A percentile compares a stretch with the other conserved stretches of the same genome.
phyloP scores from a whole-genome alignment of 2,113 vertebrate genomes.

The Corythornis vintsioides region DNA sequence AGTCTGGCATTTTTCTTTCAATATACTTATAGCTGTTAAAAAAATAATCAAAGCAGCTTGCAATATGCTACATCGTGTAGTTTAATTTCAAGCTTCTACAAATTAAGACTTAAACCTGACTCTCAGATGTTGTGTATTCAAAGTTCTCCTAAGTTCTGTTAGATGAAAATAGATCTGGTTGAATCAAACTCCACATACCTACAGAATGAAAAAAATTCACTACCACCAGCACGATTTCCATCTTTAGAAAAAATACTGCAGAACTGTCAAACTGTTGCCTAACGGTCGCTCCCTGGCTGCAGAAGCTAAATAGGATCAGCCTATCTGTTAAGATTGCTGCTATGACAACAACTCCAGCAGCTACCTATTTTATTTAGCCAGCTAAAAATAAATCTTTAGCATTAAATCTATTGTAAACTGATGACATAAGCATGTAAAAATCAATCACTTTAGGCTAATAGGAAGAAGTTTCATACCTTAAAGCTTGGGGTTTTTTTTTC shows the following conservation, averaged over 20 bases:
- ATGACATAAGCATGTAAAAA: slow-evolving; percentile 7
- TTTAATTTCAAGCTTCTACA: slow-evolving; percentile 29
- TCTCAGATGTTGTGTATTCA: not conserved
- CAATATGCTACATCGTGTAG: not conserved
- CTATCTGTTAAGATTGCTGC: slow-evolving; percentile 65
- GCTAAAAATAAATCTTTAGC: slow-evolving; percentile 57
- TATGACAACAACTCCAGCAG: slow-evolving; percentile 63
- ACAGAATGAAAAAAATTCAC: slow-evolving; percentile 23
- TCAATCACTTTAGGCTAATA: not conserved
- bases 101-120: slow-evolving; percentile 25
- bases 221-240: slow-evolving; percentile 48
- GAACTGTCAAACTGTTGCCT: slow-evolving; percentile 63
- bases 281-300: slow-evolving; percentile 33
- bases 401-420: slow-evolving; percentile 57
- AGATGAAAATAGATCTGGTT: not conserved
- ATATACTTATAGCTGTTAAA: slow-evolving; percentile 9
- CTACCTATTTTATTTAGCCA: slow-evolving; percentile 39
- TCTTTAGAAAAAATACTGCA: slow-evolving; percentile 55
- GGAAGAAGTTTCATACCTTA: not conserved
- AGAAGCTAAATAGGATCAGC: slow-evolving; percentile 53
- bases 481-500: not conserved
- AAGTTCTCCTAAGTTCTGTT: slow-evolving; percentile 30
- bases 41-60: not conserved
- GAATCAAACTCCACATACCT: slow-evolving; percentile 43
- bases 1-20: slow-evolving; percentile 27